Conservation (phyloP, 2,113 vertebrate species). For the Peromyscus polionotus region DNA sequence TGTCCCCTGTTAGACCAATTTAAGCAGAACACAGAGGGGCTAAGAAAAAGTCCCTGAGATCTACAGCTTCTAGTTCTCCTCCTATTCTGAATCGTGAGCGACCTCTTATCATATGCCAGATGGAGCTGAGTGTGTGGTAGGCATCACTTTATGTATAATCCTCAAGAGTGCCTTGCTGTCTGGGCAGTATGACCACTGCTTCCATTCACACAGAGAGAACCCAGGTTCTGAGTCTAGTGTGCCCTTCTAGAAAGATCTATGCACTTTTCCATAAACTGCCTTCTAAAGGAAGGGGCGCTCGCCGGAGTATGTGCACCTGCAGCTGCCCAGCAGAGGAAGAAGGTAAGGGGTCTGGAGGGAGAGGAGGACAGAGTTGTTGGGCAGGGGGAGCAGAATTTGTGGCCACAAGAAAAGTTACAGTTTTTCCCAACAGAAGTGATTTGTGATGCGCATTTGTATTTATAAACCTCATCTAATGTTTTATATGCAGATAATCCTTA, state of each 20-base stretch:
- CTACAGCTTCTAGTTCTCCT: neutral
- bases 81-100: slow-evolving; percentile 7
- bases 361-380: accelerated
- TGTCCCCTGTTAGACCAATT: neutral
- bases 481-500: slow-evolving; percentile 42
- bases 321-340: too few relatives aligned
- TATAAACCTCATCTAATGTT: slow-evolving; percentile 32
- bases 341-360: neutral
- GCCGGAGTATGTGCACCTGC: neutral
- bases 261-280: neutral
- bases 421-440: neutral
- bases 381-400: neutral
- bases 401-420: neutral
- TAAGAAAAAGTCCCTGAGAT: neutral
- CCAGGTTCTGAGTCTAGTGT: neutral
- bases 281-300: neutral
- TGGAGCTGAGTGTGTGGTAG: neutral
- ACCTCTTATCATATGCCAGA: neutral
- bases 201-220: neutral
- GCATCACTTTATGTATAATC: neutral
- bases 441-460: neutral
- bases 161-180: neutral
- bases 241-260: neutral
- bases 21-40: neutral
- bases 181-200: neutral